Evolutionary conservation across 2,797 vertebrate genomes (phyloP).

Genomic region (Sebastes cheni): DNA sequence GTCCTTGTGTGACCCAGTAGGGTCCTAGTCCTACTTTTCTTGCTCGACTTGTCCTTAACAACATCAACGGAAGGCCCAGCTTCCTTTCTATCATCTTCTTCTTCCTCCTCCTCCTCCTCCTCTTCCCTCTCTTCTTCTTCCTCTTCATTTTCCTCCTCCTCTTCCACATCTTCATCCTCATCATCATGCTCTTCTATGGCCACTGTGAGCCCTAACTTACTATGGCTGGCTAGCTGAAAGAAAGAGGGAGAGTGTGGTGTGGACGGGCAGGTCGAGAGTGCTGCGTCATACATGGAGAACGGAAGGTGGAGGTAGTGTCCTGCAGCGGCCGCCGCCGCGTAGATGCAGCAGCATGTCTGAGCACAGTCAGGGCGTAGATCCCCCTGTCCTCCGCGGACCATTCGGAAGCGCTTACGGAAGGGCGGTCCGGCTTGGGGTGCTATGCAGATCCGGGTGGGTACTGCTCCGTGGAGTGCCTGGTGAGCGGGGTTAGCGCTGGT

Average conservation of each 20-base stretch:
- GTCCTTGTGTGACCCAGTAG: conserved; percentile 50
- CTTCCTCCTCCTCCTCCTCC: conserved; percentile 45
- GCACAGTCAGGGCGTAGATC: conserved; percentile 83
- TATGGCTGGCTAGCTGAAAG: conserved; percentile 70
- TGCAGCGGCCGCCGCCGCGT: conserved; percentile 76
- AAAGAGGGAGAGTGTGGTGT: conserved; percentile 77
- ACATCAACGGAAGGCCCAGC: conserved; percentile 43
- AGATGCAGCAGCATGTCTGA: conserved; percentile 93
- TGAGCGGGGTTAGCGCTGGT: conserved; percentile 40
- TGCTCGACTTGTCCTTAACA: conserved; percentile 40
- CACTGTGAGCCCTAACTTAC: conserved; percentile 64
- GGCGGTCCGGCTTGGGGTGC: conserved; percentile 80
- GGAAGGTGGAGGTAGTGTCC: conserved; percentile 92
- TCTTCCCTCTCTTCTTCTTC: conserved; percentile 8
- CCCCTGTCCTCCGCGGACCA: conserved; percentile 77
- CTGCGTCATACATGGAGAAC: conserved; percentile 85
- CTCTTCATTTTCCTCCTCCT: conserved; percentile 56
- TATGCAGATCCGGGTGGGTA: conserved; percentile 68
- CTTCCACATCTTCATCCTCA: conserved; percentile 62
- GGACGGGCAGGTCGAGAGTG: conserved; percentile 81
- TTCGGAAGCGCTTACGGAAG: conserved; percentile 89
- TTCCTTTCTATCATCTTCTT: conserved; percentile 49
- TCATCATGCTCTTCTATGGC: conserved; percentile 55
- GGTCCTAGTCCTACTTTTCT: conserved; percentile 64
- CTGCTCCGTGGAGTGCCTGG: conserved; percentile 63